Conservation (phyloP, 2,888 invertebrate species). For the Mythimna ferrago region DNA sequence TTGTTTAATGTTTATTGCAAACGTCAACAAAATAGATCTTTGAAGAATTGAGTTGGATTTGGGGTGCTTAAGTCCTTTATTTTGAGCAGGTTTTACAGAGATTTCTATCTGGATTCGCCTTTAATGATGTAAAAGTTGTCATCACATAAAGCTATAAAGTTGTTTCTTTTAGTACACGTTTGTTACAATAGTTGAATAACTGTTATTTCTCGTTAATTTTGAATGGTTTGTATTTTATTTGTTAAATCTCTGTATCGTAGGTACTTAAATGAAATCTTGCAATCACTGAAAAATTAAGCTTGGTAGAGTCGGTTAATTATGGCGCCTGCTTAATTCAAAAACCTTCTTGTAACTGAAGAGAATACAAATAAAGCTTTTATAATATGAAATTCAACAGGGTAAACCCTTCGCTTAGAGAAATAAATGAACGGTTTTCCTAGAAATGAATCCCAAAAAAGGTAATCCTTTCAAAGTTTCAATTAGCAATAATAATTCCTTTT, state of each 20-base stretch:
- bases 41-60: constrained; percentile 2
- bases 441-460: background rate
- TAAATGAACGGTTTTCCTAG: background rate
- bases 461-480: background rate
- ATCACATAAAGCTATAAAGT: no score
- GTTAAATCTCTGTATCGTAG: no score
- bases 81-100: background rate
- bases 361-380: background rate
- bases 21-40: constrained; percentile 1
- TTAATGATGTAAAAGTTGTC: background rate
- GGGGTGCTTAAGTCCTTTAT: background rate
- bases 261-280: background rate
- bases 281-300: constrained; percentile 4
- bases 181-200: no score
- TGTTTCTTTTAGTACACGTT: no score
- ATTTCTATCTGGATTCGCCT: background rate
- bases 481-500: constrained; percentile 6
- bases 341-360: no score
- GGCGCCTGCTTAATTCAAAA: background rate
- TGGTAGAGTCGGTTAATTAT: background rate
- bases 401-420: background rate
- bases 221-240: background rate
- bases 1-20: constrained; percentile 17
- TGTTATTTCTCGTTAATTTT: background rate
- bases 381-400: background rate